Percentiles rank a stretch among this genome's conserved stretches.
Evolutionary conservation across 2,888 invertebrate species (phyloP).

Genomic region (Cantharis flavilabris): DNA sequence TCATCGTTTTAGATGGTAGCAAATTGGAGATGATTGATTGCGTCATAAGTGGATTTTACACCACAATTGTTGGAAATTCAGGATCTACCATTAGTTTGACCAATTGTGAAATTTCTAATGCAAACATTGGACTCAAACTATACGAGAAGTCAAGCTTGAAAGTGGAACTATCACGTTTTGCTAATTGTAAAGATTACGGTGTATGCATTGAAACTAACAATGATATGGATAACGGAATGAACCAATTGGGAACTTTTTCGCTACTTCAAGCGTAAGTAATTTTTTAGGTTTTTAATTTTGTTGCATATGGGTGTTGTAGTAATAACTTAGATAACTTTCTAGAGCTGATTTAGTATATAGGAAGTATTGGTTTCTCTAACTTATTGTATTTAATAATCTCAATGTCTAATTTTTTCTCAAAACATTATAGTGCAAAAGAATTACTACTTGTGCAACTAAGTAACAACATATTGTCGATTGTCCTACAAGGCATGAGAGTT

Average conservation of each 20-base stretch:
- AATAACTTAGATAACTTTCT: not conserved
- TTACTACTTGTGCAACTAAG: too few species aligned
- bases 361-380: too few species aligned
- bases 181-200: constrained; percentile 57
- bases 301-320: not conserved
- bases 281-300: constrained; percentile 1
- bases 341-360: not conserved
- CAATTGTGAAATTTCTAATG: constrained; percentile 47
- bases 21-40: constrained; percentile 57
- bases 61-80: constrained; percentile 58
- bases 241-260: constrained; percentile 44
- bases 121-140: constrained; percentile 52
- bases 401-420: too few species aligned
- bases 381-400: too few species aligned
- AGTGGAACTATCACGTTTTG: constrained; percentile 51
- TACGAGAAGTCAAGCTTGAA: constrained; percentile 53
- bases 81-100: constrained; percentile 50
- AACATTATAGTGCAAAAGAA: too few species aligned
- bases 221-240: constrained; percentile 33
- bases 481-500: too few species aligned
- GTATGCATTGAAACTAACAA: constrained; percentile 58
- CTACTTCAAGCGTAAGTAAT: constrained; percentile 46
- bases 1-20: constrained; percentile 57
- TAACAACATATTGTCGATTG: too few species aligned
- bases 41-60: constrained; percentile 58